Evolutionary conservation across 2,113 vertebrate species (phyloP).

Genomic region (Odobenus rosmarus): DNA sequence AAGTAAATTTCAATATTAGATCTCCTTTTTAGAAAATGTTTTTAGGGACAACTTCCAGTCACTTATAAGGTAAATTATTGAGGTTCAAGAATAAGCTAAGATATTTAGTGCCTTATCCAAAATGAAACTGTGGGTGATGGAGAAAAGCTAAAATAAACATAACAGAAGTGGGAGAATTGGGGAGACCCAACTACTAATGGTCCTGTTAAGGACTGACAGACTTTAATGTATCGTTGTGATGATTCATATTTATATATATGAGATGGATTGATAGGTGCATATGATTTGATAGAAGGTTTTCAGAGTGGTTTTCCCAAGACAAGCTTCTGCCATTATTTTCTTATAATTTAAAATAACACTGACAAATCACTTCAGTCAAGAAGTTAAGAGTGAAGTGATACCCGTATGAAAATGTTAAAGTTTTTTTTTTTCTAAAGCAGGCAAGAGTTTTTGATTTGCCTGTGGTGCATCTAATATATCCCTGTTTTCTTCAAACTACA

Average conservation of each 20-base stretch:
- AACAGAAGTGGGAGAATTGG: background rate
- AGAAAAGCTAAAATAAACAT: background rate
- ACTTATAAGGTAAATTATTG: conserved; percentile 25
- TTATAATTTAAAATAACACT: conserved; percentile 39
- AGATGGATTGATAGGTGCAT: background rate
- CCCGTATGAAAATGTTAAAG: background rate
- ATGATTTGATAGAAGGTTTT: conserved; percentile 32
- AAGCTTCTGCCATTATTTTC: conserved; percentile 37
- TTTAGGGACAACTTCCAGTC: conserved; percentile 35
- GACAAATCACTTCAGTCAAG: conserved; percentile 17
- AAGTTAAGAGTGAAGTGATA: background rate
- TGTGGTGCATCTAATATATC: background rate
- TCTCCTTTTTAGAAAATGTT: conserved; percentile 58
- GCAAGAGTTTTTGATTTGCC: conserved; percentile 9
- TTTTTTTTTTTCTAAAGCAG: background rate
- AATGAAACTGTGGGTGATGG: background rate
- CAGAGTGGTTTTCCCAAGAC: background rate
- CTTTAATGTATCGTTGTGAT: background rate
- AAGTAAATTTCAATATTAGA: conserved; percentile 42
- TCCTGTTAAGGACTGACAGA: background rate
- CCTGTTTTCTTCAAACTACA: conserved; percentile 34
- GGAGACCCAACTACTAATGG: background rate
- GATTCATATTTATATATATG: background rate
- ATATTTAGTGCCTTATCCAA: background rate
- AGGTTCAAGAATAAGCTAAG: conserved; percentile 43